A percentile compares a stretch with the other conserved stretches of the same genome.
These are phyloP conservation scores for Alaudala cheleensis DNA, from an alignment of 2,113 vertebrate species.

Conservation along the genomic window DNA sequence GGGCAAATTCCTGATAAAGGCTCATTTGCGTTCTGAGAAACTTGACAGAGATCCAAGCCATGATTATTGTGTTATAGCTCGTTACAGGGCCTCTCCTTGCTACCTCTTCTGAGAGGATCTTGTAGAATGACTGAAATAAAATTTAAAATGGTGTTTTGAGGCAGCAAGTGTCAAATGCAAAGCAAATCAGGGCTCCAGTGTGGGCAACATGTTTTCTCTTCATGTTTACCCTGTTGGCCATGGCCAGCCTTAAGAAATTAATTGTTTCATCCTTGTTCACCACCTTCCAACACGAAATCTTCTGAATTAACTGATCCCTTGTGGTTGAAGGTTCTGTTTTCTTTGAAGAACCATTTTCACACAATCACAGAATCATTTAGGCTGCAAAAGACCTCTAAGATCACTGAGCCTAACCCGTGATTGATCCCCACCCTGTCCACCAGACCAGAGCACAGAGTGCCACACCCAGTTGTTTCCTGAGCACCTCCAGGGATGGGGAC, in stretches of 20 bases:
- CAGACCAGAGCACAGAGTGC: background rate
- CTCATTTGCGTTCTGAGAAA: constrained; percentile 51
- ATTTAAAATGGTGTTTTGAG: background rate
- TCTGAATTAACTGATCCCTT: background rate
- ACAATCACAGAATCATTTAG: background rate
- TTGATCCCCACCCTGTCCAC: no score
- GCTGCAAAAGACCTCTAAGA: background rate
- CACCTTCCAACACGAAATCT: background rate
- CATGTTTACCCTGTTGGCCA: background rate
- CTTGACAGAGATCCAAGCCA: constrained; percentile 62
- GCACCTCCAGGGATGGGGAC: no score
- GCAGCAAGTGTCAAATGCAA: background rate
- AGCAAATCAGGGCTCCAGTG: background rate
- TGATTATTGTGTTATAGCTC: constrained; percentile 61
- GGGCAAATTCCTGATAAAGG: constrained; percentile 70
- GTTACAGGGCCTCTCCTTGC: constrained; percentile 7
- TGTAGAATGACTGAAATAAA: constrained; percentile 1
- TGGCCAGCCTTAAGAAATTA: background rate
- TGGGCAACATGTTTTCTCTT: background rate
- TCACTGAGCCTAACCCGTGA: accelerated
- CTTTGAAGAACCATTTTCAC: background rate
- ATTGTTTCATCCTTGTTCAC: background rate
- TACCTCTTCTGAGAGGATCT: background rate
- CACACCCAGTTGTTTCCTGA: background rate
- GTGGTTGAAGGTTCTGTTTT: background rate